These are phyloP conservation scores for Anolis carolinensis DNA, from an alignment of 2,113 vertebrate species.

Conservation along the genomic window DNA sequence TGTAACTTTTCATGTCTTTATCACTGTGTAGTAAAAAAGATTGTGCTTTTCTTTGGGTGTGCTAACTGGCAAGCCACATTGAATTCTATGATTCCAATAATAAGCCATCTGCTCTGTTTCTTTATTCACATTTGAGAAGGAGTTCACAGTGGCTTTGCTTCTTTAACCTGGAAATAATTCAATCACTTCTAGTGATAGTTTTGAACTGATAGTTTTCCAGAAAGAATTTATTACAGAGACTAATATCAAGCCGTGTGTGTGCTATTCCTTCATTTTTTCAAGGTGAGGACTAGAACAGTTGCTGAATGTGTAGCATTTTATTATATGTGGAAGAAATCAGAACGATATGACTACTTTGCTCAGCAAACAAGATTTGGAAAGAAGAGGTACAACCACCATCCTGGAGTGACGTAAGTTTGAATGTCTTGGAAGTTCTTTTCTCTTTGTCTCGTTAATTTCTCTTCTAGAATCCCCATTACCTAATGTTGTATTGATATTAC, in stretches of 20 bases:
- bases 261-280: slow-evolving; percentile 8
- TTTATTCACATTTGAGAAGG: neutral
- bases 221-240: neutral
- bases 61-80: neutral
- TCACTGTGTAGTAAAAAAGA: neutral
- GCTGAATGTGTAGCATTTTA: slow-evolving; percentile 98
- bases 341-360: slow-evolving; percentile 96
- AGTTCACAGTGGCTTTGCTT: neutral
- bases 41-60: neutral
- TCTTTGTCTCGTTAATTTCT: neutral
- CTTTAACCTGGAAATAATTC: neutral
- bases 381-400: slow-evolving; percentile 96
- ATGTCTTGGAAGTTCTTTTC: neutral
- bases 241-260: neutral
- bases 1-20: too few relatives aligned
- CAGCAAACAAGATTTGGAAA: slow-evolving; percentile 98
- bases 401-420: slow-evolving; percentile 94
- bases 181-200: neutral
- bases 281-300: slow-evolving; percentile 93
- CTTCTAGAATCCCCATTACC: neutral
- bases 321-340: slow-evolving; percentile 99
- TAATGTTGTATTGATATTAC: neutral
- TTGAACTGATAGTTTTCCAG: neutral
- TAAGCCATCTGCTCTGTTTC: neutral
- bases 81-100: neutral